Percentiles rank a stretch among this genome's conserved stretches.
Conservation (phyloP, 64 coral and sea anemone species). For the Porites lutea region DNA sequence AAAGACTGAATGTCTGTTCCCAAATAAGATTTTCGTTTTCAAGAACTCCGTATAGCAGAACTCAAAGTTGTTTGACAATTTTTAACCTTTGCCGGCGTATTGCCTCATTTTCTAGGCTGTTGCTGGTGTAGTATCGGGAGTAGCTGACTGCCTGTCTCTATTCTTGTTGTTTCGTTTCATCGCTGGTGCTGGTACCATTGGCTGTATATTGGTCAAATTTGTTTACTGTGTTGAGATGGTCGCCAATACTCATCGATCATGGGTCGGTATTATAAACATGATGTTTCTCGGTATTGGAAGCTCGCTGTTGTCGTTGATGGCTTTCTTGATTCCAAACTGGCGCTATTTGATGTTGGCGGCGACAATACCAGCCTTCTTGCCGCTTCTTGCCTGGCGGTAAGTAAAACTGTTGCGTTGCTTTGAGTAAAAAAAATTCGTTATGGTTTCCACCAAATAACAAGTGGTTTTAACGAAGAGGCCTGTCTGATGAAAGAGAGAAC, state of each 20-base stretch:
- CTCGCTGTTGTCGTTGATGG: slow-evolving; percentile 58
- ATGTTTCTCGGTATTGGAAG: slow-evolving; percentile 73
- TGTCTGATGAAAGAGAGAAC: no score
- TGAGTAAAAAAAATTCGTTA: no score
- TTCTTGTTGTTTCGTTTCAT: slow-evolving; percentile 81
- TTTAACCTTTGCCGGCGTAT: no score
- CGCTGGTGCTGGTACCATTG: slow-evolving; percentile 73
- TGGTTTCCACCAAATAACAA: no score
- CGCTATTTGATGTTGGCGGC: slow-evolving; percentile 65
- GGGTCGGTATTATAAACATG: slow-evolving; percentile 59
- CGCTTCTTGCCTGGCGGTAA: slow-evolving; percentile 81
- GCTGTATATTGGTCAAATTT: slow-evolving; percentile 71
- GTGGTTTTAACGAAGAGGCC: no score
- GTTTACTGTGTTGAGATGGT: slow-evolving; percentile 87
- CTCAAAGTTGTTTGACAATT: no score
- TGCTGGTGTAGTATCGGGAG: slow-evolving; percentile 34
- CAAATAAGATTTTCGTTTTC: no score
- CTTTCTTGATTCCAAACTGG: slow-evolving; percentile 85
- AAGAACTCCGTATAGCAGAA: no score
- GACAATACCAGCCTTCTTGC: slow-evolving; percentile 48
- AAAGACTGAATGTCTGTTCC: no score
- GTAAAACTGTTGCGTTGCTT: background rate
- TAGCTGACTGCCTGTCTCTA: slow-evolving; percentile 81
- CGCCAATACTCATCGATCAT: slow-evolving; percentile 60
- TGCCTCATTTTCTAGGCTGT: background rate